Base-by-base conservation (phyloP, 2,113 vertebrate genomes). In the Pimephales promelas region DNA sequence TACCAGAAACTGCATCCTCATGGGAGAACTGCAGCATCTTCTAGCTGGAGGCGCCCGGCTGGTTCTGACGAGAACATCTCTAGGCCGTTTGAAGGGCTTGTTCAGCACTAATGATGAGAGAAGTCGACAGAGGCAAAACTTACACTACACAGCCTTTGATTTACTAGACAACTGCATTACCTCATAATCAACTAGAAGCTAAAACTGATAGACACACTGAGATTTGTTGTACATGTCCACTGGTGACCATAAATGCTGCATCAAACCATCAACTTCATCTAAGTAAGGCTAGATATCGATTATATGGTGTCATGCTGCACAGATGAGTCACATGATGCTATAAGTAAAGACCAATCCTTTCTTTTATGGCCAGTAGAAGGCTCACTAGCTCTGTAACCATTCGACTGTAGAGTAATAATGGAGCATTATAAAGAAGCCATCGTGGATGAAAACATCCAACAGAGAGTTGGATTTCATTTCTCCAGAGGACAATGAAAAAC, bases 91-190 rank as follows among this genome's bases (percentile, higher is more conserved):
- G n/a, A 31, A 79, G 40, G 18, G 40, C 18, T 79, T 71, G 64
- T 81, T 81, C 20, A 56, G 79, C 79, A 36, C 26, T 54, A 81
- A 81, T 56, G 79, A 81, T 70, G 47, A 71, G 59, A 79, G 59
- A 62, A 66, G 24, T 26, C 18, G 10, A 66, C 16, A 18, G 75
- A 75, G 28, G 52, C 26, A n/a, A 75, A 36, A 57, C 22, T 24
- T 43, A 8, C 7, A 31, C n/a, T 3, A 64, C 40, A 80, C 49
- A 18, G 11, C 45, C 79, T 52, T 20, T 0, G 31, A 81, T 56
- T 16, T 49, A 40, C 28, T 34, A 70, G 62, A 56, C 28, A 54
- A 40, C 79, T 70, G 31, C 47, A 54, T 22, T 40, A 7, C 10
- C 64, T 70, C 79, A 43, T 9, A 79, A 79, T 40, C 75, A 59